Evolutionary conservation across 1,140 invertebrate species (phyloP).

Genomic region (Camponotus floridanus): DNA sequence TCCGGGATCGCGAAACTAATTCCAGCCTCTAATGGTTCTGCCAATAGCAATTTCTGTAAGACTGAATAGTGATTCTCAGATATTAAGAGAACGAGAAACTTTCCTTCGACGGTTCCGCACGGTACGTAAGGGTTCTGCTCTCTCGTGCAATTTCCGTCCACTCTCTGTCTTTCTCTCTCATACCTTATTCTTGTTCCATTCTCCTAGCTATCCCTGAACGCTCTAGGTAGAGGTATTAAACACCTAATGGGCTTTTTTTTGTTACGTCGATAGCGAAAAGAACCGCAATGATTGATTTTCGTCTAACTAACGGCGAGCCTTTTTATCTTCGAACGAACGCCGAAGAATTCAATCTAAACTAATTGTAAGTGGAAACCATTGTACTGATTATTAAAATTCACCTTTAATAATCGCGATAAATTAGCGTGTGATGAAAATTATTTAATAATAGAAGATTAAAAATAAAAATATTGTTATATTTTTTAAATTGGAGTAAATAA

Average conservation of each 20-base stretch:
- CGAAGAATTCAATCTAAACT: conserved; percentile 50
- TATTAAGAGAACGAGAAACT: conserved; percentile 62
- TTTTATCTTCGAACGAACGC: conserved; percentile 37
- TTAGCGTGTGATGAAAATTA: neutral
- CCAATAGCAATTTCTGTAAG: conserved; percentile 79
- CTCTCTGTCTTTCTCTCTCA: neutral
- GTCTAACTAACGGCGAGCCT: conserved; percentile 43
- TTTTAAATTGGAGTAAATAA: neutral
- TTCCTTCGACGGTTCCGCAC: conserved; percentile 32
- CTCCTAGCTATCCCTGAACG: conserved; percentile 22
- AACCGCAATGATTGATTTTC: conserved; percentile 61
- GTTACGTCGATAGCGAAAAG: conserved; percentile 40
- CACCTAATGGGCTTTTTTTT: conserved; percentile 53
- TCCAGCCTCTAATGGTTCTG: conserved; percentile 79
- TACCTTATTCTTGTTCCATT: conserved; percentile 1
- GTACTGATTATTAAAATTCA: conserved; percentile 30
- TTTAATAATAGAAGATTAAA: neutral
- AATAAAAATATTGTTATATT: neutral
- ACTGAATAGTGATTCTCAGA: conserved; percentile 73
- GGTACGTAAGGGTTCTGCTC: neutral
- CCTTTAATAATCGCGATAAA: neutral
- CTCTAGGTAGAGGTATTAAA: conserved; percentile 38
- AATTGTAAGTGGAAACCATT: neutral
- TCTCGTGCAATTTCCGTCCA: conserved; percentile 44
- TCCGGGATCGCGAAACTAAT: conserved; percentile 77